These are phyloP conservation scores for Polyodon spathula DNA, from an alignment of 2,113 vertebrate species.

Conservation along the genomic window DNA sequence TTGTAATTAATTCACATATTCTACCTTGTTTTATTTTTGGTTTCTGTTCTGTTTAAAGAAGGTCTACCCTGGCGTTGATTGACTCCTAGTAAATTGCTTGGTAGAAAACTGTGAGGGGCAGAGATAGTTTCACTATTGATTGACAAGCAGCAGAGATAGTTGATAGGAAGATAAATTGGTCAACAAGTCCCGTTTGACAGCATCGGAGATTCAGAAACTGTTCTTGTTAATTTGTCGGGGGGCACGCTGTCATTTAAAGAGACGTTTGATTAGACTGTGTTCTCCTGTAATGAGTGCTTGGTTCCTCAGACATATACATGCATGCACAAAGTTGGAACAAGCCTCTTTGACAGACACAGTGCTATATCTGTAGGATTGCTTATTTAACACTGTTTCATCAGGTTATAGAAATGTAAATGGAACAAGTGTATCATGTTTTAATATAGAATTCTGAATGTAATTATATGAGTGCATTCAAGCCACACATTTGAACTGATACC, in stretches of 20 bases:
- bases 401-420: conserved; percentile 5
- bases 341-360: background rate
- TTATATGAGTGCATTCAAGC: background rate
- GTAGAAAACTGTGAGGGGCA: conserved; percentile 63
- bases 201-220: conserved; percentile 71
- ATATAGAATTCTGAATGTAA: background rate
- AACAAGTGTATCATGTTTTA: conserved; percentile 5
- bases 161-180: conserved; percentile 76
- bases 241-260: conserved; percentile 64
- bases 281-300: conserved; percentile 1
- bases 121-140: conserved; percentile 68
- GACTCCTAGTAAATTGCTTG: conserved; percentile 76
- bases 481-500: conserved; percentile 1
- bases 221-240: conserved; percentile 68
- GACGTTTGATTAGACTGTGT: conserved; percentile 17
- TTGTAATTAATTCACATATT: conserved; percentile 2
- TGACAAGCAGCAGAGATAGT: conserved; percentile 75
- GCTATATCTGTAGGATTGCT: conserved; percentile 1
- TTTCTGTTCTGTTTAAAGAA: conserved; percentile 67
- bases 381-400: conserved; percentile 1
- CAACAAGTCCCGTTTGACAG: conserved; percentile 71
- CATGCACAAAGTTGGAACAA: background rate
- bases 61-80: conserved; percentile 70
- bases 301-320: background rate
- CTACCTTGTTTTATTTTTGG: background rate